These are phyloP conservation scores for Aphaenogaster floridana DNA, from an alignment of 1,140 invertebrate genomes.

Conservation along the genomic window DNA sequence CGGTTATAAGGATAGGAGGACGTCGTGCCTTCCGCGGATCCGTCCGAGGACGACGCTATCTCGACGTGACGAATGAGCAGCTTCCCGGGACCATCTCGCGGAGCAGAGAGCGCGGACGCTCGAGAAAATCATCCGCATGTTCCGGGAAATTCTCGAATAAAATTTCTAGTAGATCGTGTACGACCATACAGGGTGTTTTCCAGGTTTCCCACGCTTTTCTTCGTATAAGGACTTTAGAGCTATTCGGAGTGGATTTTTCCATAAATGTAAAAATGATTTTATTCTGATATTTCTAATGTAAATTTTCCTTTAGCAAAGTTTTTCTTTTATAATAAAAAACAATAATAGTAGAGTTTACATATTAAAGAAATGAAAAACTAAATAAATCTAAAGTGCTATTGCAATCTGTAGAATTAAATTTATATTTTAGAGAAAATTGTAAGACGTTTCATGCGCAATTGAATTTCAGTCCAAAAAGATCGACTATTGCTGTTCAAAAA, in stretches of 20 bases:
- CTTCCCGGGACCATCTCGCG: conserved; percentile 64
- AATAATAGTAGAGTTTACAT: background rate
- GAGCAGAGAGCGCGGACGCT: background rate
- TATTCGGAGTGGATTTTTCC: conserved; percentile 17
- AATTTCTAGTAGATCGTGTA: conserved; percentile 41
- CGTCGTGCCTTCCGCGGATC: conserved; percentile 61
- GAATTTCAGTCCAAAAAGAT: conserved; percentile 3
- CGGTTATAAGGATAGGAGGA: conserved; percentile 28
- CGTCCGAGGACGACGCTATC: conserved; percentile 60
- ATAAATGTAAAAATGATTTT: conserved; percentile 33
- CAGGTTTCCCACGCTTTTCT: conserved; percentile 16
- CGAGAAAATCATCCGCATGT: conserved; percentile 56
- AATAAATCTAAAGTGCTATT: background rate
- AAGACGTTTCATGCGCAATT: background rate
- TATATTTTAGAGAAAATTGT: background rate
- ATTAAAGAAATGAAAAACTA: background rate
- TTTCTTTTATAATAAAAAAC: background rate
- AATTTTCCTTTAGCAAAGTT: background rate
- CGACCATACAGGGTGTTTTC: conserved; percentile 3
- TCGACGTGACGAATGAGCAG: conserved; percentile 70
- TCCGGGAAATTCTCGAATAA: conserved; percentile 51
- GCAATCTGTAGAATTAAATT: background rate
- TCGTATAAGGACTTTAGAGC: background rate
- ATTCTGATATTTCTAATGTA: background rate
- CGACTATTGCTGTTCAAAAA: background rate